A percentile compares a stretch with the other conserved stretches of the same genome.
These are phyloP conservation scores for Diachasma alloeum DNA, from an alignment of 1,140 invertebrate genomes.

Conservation along the genomic window DNA sequence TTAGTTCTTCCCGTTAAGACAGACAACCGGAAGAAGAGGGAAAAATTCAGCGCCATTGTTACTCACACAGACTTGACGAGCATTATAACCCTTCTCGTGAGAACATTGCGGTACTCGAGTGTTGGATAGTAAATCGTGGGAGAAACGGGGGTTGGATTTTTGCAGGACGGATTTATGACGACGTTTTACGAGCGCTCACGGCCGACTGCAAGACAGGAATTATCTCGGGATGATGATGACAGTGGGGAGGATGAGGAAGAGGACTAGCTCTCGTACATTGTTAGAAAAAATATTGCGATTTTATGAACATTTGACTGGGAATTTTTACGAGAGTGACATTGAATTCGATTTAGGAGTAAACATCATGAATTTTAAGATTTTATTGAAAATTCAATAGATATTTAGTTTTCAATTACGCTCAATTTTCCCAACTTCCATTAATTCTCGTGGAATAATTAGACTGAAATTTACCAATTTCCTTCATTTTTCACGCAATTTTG, in stretches of 20 bases:
- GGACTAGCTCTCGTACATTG: not conserved
- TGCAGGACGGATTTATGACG: slow-evolving; percentile 34
- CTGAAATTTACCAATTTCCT: no score
- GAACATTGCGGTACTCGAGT: slow-evolving; percentile 25
- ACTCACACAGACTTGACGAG: not conserved
- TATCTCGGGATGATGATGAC: not conserved
- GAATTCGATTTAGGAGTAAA: no score
- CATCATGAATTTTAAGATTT: no score
- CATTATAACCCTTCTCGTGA: slow-evolving; percentile 16
- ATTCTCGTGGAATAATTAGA: no score
- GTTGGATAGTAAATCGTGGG: slow-evolving; percentile 30
- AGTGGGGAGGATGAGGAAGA: not conserved
- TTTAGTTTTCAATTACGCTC: no score
- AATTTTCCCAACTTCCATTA: no score
- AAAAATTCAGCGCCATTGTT: slow-evolving; percentile 20
- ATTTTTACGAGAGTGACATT: no score
- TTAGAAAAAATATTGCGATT: no score
- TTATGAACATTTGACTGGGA: no score
- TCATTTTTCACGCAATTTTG: no score
- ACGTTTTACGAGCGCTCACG: slow-evolving; percentile 28
- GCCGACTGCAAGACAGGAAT: not conserved
- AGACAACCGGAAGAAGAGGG: not conserved
- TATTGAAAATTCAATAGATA: no score
- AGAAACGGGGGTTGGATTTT: slow-evolving; percentile 32
- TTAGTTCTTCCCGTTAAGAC: slow-evolving; percentile 7